Evolutionary conservation across 2,888 invertebrate species (phyloP).

Genomic region (Exephanes ischioxanthus): DNA sequence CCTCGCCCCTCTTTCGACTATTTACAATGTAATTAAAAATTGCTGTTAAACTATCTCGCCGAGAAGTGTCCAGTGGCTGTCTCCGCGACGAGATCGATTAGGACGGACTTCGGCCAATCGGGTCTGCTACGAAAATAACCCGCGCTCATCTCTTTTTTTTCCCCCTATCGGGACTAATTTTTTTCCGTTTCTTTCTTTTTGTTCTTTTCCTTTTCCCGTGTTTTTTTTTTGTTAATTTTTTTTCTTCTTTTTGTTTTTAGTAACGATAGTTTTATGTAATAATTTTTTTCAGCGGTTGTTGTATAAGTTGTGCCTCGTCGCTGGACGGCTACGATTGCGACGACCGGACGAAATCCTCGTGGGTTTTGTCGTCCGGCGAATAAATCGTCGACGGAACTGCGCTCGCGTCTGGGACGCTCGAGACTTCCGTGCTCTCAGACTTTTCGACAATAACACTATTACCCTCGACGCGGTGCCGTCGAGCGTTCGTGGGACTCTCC

Average conservation of each 20-base stretch:
- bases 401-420: conserved; percentile 9
- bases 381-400: conserved; percentile 23
- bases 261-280: conserved; percentile 50
- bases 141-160: conserved; percentile 39
- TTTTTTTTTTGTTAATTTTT: neutral
- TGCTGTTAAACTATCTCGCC: conserved; percentile 65
- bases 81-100: conserved; percentile 77
- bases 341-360: conserved; percentile 28
- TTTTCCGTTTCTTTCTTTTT: conserved; percentile 46
- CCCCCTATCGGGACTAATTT: conserved; percentile 61
- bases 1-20: conserved; percentile 66
- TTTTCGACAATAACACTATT: conserved; percentile 20
- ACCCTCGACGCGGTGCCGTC: neutral
- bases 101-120: conserved; percentile 83
- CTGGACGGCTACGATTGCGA: conserved; percentile 65
- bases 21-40: conserved; percentile 77
- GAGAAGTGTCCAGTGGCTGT: conserved; percentile 62
- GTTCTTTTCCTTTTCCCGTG: neutral
- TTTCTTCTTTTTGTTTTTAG: neutral
- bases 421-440: neutral
- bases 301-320: conserved; percentile 56
- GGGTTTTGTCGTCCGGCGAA: conserved; percentile 28
- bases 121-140: conserved; percentile 61
- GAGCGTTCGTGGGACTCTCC: conserved; percentile 28
- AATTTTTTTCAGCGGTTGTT: conserved; percentile 39